These are phyloP conservation scores for Lamprologus lemairii DNA, from an alignment of 2,113 vertebrate genomes.

Conservation along the genomic window DNA sequence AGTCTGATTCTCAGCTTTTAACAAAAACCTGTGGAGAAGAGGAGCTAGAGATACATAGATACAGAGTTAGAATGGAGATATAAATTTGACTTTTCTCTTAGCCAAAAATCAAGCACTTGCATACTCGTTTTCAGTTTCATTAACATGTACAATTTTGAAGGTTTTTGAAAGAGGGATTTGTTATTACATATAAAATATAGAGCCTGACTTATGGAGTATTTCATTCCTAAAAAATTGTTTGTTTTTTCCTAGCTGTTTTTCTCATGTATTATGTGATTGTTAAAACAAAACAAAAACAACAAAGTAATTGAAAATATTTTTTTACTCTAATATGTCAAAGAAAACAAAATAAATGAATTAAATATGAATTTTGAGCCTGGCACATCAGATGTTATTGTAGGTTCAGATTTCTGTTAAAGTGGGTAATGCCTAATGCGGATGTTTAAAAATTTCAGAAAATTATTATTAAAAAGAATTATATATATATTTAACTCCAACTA, in stretches of 20 bases:
- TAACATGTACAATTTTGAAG: neutral
- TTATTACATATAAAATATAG: neutral
- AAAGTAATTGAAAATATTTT: neutral
- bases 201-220: neutral
- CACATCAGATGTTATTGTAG: neutral
- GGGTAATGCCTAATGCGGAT: neutral
- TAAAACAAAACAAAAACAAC: neutral
- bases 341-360: neutral
- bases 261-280: neutral
- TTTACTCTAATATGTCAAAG: neutral
- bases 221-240: rapidly evolving
- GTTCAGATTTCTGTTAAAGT: neutral
- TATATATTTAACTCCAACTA: neutral
- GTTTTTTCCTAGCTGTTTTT: neutral
- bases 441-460: neutral
- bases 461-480: neutral
- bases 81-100: neutral
- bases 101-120: neutral
- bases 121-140: neutral
- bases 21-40: neutral
- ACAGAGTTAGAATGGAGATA: neutral
- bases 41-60: neutral
- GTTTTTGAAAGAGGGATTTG: neutral
- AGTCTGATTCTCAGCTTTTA: neutral
- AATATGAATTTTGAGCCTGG: neutral